Percentiles rank a stretch among this genome's conserved stretches.
These are phyloP conservation scores for Bombus sibiricus DNA, from an alignment of 1,140 invertebrate genomes.

Conservation along the genomic window DNA sequence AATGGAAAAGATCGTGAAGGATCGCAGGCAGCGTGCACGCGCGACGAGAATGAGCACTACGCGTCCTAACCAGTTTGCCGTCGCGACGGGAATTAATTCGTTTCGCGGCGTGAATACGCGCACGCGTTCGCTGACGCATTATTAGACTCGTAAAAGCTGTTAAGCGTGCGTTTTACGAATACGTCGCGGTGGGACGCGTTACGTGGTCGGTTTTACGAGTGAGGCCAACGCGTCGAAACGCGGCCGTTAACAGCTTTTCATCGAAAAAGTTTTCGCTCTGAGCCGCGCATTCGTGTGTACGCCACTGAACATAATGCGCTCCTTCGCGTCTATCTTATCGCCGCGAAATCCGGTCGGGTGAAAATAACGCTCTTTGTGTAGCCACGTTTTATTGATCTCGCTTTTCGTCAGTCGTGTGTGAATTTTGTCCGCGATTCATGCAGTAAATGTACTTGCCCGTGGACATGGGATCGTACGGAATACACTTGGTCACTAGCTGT, in stretches of 20 bases:
- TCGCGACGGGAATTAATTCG: constrained; percentile 69
- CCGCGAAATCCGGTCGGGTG: constrained; percentile 33
- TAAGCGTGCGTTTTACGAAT: constrained; percentile 59
- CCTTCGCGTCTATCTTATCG: constrained; percentile 50
- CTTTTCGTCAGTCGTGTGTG: constrained; percentile 34
- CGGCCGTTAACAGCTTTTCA: constrained; percentile 18
- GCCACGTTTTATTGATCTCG: neutral
- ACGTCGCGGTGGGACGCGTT: constrained; percentile 53
- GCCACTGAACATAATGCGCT: constrained; percentile 23
- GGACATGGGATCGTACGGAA: neutral
- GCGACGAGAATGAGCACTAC: neutral
- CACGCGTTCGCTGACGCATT: constrained; percentile 57
- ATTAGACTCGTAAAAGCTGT: constrained; percentile 64
- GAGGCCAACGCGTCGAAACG: constrained; percentile 31
- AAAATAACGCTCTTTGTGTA: constrained; percentile 41
- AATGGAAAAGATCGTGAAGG: constrained; percentile 64
- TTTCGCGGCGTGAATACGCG: constrained; percentile 55
- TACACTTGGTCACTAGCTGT: neutral
- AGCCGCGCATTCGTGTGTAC: constrained; percentile 10
- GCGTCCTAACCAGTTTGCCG: constrained; percentile 39
- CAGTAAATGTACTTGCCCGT: neutral
- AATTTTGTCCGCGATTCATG: constrained; percentile 15
- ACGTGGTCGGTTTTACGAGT: constrained; percentile 53
- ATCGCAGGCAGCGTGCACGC: constrained; percentile 48
- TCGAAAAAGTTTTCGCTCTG: constrained; percentile 10